Conservation (phyloP, 2,113 vertebrate species). For the Paramormyrops kingsleyae region DNA sequence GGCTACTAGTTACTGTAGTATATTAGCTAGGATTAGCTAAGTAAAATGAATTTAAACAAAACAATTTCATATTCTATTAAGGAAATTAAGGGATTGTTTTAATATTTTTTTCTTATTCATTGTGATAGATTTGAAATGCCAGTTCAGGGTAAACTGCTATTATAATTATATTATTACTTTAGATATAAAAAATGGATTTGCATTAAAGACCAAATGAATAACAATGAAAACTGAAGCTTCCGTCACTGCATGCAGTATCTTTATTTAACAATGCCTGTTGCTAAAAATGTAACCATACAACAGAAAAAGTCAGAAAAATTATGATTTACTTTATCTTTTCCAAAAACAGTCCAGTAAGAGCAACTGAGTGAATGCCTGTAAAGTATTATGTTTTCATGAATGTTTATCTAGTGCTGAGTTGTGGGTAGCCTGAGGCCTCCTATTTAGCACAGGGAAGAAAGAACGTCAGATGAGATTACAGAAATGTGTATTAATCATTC, state of each 20-base stretch:
- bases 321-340: too few species aligned
- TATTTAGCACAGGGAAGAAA: neutral
- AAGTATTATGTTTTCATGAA: neutral
- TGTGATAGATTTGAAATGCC: neutral
- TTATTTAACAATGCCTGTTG: too few species aligned
- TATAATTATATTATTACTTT: too few species aligned
- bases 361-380: too few species aligned
- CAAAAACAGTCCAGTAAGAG: too few species aligned
- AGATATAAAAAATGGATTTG: too few species aligned
- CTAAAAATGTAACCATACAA: too few species aligned
- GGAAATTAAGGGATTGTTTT: neutral
- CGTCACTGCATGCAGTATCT: too few species aligned
- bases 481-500: neutral
- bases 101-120: neutral
- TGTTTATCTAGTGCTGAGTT: neutral
- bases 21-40: neutral
- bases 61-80: neutral
- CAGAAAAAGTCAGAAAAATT: too few species aligned
- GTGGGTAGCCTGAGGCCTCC: neutral
- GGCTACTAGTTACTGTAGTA: neutral
- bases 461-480: neutral
- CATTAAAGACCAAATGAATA: too few species aligned
- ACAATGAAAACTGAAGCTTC: too few species aligned
- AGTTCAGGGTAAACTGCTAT: neutral
- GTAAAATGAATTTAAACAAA: neutral